Conservation (phyloP, 2,888 invertebrate species). For the Parnassius glacialis region DNA sequence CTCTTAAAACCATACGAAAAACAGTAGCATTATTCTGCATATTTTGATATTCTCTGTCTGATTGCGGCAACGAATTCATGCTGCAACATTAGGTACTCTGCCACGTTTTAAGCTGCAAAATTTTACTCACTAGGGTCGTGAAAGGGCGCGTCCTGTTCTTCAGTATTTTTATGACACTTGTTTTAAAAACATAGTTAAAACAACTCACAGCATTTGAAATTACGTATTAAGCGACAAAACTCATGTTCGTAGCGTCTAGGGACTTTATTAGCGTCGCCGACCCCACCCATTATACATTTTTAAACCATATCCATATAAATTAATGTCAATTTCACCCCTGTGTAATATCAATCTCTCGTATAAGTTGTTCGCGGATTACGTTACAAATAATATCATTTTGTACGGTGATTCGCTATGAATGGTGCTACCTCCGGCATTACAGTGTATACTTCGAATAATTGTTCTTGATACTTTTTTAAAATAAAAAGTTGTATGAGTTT, state of each 20-base stretch:
- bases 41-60: too few relatives aligned
- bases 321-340: constrained; percentile 78
- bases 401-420: constrained; percentile 80
- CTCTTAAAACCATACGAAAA: too few relatives aligned
- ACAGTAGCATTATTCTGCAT: too few relatives aligned
- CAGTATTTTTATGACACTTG: too few relatives aligned
- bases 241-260: constrained; percentile 49
- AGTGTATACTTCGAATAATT: constrained; percentile 29
- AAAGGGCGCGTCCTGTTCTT: too few relatives aligned
- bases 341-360: constrained; percentile 73
- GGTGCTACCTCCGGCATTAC: constrained; percentile 58
- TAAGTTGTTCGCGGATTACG: constrained; percentile 80
- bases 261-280: constrained; percentile 73
- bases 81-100: too few relatives aligned
- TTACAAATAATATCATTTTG: constrained; percentile 81
- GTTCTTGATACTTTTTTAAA: constrained; percentile 43
- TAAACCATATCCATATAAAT: constrained; percentile 81
- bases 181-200: background rate
- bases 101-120: too few relatives aligned
- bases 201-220: constrained; percentile 7
- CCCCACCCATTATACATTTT: constrained; percentile 78
- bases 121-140: too few relatives aligned
- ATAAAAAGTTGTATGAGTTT: too few relatives aligned
- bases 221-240: constrained; percentile 52
- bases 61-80: too few relatives aligned